Conservation (phyloP, 2,888 invertebrate genomes). For the Agrilus biguttatus region DNA sequence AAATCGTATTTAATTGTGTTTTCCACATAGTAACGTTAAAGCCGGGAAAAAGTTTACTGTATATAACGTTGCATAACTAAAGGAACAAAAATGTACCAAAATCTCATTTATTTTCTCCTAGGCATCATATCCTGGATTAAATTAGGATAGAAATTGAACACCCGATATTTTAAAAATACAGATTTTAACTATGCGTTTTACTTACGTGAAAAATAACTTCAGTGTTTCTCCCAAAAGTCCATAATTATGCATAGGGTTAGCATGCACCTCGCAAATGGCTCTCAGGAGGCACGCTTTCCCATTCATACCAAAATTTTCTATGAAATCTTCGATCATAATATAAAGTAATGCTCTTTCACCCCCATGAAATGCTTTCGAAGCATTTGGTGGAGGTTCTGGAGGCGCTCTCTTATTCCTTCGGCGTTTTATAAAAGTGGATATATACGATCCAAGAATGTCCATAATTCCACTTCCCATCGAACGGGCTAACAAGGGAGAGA, state of each 20-base stretch:
- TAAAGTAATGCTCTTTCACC: slow-evolving; percentile 72
- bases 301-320: slow-evolving; percentile 66
- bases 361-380: slow-evolving; percentile 50
- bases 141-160: no score
- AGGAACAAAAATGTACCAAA: no score
- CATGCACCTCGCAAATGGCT: slow-evolving; percentile 77
- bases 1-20: no score
- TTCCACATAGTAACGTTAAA: no score
- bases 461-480: slow-evolving; percentile 65
- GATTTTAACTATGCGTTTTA: slow-evolving; percentile 10
- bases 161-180: no score
- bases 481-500: slow-evolving; percentile 61
- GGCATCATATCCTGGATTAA: no score
- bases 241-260: slow-evolving; percentile 60
- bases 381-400: slow-evolving; percentile 30
- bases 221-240: slow-evolving; percentile 72
- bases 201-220: slow-evolving; percentile 71
- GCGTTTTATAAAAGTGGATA: slow-evolving; percentile 53
- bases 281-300: slow-evolving; percentile 70
- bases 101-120: no score
- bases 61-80: no score
- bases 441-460: slow-evolving; percentile 54
- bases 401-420: slow-evolving; percentile 37
- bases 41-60: neutral
- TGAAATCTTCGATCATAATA: slow-evolving; percentile 61